Conservation (phyloP, 2,888 invertebrate species). For the Laspeyria flexula region DNA sequence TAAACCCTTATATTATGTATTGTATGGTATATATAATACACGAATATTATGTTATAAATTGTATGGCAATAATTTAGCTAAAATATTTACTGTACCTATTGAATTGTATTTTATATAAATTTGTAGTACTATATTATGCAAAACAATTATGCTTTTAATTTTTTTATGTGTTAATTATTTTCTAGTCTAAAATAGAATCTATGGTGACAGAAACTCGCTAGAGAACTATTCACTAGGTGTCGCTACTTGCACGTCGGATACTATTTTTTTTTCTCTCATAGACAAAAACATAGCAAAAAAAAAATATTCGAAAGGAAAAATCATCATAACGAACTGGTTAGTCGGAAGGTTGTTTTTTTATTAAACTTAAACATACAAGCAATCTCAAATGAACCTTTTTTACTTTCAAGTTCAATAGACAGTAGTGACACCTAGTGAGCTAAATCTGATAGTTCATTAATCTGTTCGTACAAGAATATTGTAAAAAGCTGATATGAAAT, state of each 20-base stretch:
- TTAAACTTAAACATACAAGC: too few species aligned
- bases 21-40: not conserved
- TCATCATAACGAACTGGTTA: too few species aligned
- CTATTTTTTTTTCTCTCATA: constrained; percentile 61
- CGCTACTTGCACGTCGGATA: constrained; percentile 55
- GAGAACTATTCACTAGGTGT: constrained; percentile 87
- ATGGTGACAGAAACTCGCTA: not conserved
- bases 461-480: too few species aligned
- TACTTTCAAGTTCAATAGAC: too few species aligned
- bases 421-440: too few species aligned
- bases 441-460: too few species aligned
- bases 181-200: not conserved
- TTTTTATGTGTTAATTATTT: not conserved
- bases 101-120: not conserved
- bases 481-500: too few species aligned
- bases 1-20: not conserved
- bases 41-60: not conserved
- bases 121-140: not conserved
- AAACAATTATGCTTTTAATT: too few species aligned
- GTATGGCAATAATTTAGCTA: constrained; percentile 85
- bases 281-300: too few species aligned
- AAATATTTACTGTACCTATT: not conserved
- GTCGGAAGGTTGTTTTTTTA: too few species aligned
- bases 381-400: too few species aligned
- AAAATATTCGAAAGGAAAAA: too few species aligned